Base-by-base conservation (phyloP, 2,797 vertebrate genomes). In the Schizothorax lantsangensis region DNA sequence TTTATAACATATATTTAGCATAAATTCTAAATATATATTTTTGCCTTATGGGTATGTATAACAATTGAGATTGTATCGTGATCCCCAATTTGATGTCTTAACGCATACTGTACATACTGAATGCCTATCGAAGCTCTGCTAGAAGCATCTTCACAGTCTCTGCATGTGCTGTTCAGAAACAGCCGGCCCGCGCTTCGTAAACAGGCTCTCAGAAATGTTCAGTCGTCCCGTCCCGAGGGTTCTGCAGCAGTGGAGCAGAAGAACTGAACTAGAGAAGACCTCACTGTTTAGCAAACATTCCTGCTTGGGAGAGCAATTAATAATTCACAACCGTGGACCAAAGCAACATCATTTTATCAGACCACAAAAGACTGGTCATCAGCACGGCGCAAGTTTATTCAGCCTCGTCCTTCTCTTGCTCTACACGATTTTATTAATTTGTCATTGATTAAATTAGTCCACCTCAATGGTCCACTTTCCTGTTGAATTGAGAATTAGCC, bases 211-310 rank as follows among this genome's bases (percentile, higher is more conserved):
- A 87, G 87, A 89, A 94, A 92, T 91, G 87, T 92, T 94, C 94
- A 93, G 93, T 94, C 88, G 89, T 92, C 90, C 89, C 91, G 91
- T 93, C 94, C 93, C 94, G 81, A 88, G 95, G 93, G 94, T 92
- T 92, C 92, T 88, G 92, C 91, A 91, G 94, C 95, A 95, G 93
- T 94, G 95, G 93, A 94, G 95, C 95, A 95, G 94, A 95, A 96
- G 94, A 95, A 95, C 93, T 96, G 95, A 96, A 95, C 95, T 96
- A 94, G 93, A 88, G 94, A 96, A 93, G 95, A 96, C 95, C 95
- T 93, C 94, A 94, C 94, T 96, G 95, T 95, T 96, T 95, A 96
- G 95, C 95, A 96, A 96, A 96, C 95, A 95, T 93, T 95, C 93
- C 92, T 93, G 94, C 95, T 93, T 94, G 94, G 95, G 95, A 94